Evolutionary conservation across 2,888 invertebrate genomes (phyloP), one percentile per base, ranked within the genome.

Genomic region (Tyria jacobaeae): DNA sequence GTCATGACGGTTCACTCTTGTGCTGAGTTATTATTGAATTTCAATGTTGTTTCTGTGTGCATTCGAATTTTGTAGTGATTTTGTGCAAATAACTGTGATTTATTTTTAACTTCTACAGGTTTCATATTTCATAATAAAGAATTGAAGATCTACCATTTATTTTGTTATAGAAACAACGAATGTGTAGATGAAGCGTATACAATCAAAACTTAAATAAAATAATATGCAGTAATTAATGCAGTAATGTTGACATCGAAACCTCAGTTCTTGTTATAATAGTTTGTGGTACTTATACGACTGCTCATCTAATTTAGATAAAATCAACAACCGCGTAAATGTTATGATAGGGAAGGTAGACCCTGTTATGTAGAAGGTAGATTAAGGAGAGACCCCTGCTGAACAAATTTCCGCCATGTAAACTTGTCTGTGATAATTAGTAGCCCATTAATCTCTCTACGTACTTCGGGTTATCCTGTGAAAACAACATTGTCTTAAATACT

Each of bases 1-100:
- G 74, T 75, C 79, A 70, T 71, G 76, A 76, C 73, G 77, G 72
- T 65, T 68, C 72, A 61, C 62, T 64, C 51, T 65, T 73, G 62
- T 60, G 62, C 64, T 78, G 80, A 85, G 83, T 85, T 84, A 83
- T 83, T 82, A 81, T 82, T 78, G 78, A 82, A 80, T 78, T 79
- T 81, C 74, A 78, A 76, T 71, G 75, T 74, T 70, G 68, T 68
- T 75, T 65, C 66, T 65, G 57, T 59, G 62, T 68, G 61, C 56
- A 57, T 64, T 60, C 57, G 63, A 64, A 53, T 34, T 34, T 68
- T 44, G 52, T n/a, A 54, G 60, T 51, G 62, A 56, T 47, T 50
- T 60, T 41, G 35, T 44, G 59, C 7, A 4, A 7, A 17, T 17
- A 41, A 27, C 6, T 27, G 6, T 27, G 27, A 6, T 15, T 37